A percentile compares a stretch with the other conserved stretches of the same genome.
Evolutionary conservation across 2,113 vertebrate genomes (phyloP).

Genomic region (Eublepharis macularius): DNA sequence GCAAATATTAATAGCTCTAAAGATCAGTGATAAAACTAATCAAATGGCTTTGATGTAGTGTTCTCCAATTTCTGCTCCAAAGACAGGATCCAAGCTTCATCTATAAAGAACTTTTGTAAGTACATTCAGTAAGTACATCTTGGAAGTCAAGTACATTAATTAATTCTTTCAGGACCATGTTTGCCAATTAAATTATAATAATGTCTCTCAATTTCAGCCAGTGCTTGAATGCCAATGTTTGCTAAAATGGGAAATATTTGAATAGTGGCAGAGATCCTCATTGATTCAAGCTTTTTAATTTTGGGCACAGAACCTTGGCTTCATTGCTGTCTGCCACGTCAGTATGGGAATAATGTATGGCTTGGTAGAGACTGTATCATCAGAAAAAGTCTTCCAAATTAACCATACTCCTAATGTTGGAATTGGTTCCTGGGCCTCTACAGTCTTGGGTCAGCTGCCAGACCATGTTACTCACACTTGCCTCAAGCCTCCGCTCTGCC

Average conservation of each 20-base stretch:
- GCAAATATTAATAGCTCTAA: slow-evolving; percentile 16
- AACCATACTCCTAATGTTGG: not conserved
- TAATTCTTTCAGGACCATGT: not conserved
- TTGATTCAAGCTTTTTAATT: no score
- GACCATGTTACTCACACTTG: not conserved
- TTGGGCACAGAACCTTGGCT: not conserved
- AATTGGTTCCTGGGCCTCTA: not conserved
- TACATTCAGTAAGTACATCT: no score
- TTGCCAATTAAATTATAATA: not conserved
- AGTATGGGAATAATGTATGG: not conserved
- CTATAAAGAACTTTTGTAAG: slow-evolving; percentile 6
- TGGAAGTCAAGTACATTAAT: no score
- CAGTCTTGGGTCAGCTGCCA: no score
- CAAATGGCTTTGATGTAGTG: not conserved
- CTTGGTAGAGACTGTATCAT: not conserved
- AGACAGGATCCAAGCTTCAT: not conserved
- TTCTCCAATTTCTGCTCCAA: slow-evolving; percentile 3
- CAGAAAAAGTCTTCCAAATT: not conserved
- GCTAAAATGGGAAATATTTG: not conserved
- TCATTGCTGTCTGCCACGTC: not conserved
- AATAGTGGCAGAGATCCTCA: not conserved
- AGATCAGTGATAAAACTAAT: slow-evolving; percentile 21
- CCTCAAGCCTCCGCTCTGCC: not conserved
- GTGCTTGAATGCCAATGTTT: not conserved
- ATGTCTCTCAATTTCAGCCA: not conserved